Evolutionary conservation across 1,140 invertebrate genomes (phyloP), one percentile per base, ranked within the genome.

Genomic region (Arctopsyche grandis): DNA sequence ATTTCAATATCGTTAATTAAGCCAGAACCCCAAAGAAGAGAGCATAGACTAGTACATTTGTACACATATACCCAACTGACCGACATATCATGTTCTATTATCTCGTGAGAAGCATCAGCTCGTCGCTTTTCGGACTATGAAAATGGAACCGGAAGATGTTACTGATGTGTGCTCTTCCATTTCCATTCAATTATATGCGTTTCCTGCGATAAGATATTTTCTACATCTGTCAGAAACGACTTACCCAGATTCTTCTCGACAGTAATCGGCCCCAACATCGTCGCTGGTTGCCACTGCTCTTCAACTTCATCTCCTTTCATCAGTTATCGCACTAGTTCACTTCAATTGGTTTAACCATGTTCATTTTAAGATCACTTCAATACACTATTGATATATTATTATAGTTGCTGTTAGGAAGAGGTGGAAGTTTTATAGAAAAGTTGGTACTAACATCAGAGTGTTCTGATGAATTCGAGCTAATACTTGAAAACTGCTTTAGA

Each of bases 191-290:
- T 52, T 52, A 52, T 52, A 10, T 52, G 12, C 48, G 10, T 52
- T 52, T 52, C 48, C 48, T 16, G 48, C 10, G 48, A 52, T 52
- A 52, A 52, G 48, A 12, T 16, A 5, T 52, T 52, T 5, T 3
- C 10, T 52, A 16, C 1, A 5, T 3, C 16, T 52, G 10, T 52
- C 16, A 12, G 16, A 52, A 5, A 12, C 3, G 16, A 14, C 76
- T 78, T 79, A 83, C 82, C 82, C 82, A 83, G 77, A 83, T 83
- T 74, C 80, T 80, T 26, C 80, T 69, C 16, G 78, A 81, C 0
- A 83, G 69, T 12, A 82, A 69, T 44, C 81, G 70, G 3, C 81
- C 81, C 81, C 81, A 82, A 58, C 81, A 82, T 16, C 79, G 76
- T 43, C 77, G 76, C 58, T 83, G 78, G 26, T 21, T 63, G 48